Base-by-base conservation (phyloP, 1,140 invertebrate species). In the Chrysoperla carnea region DNA sequence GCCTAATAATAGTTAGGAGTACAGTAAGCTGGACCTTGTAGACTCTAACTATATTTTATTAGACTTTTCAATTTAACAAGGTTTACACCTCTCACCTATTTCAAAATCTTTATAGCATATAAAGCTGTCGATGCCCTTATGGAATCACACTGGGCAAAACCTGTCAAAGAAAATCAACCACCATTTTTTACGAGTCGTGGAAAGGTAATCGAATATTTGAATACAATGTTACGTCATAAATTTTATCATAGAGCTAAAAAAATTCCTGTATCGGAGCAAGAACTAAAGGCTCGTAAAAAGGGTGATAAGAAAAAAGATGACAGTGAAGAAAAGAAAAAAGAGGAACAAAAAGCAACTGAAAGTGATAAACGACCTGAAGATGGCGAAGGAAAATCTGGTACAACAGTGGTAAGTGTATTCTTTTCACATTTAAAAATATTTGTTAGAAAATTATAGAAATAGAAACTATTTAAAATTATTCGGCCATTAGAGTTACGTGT, bases 171-270 rank as follows among this genome's bases (percentile, higher is more conserved):
- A 47, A 76, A 80, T 37, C 73, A 76, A 47, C 74, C 76, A 44
- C 73, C 83, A 0, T 58, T 87, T 23, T 98, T 98, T 60, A 76
- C 78, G 29, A 81, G 76, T 8, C 69, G 92, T 37, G 72, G 80
- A 53, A 78, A 85, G 45, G 81, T 81, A 41, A 76, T 83, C 6
- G 72, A 83, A 41, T 94, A 80, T 59, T 64, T 93, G 40, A 78
- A 94, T 48, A 60, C 72, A 54, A 84, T 95, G 79, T 61, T 97
- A 48, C 72, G 77, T 51, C 90, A 93, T 63, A 94, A 93, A 61
- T 78, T 97, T 58, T 96, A 92, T 63, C 92, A 96, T 65, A 76
- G 92, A 49, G 92, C 90, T 40, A 83, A 84, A 56, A 93, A 92
- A 64, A 84, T 82, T 44, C 76, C 81, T 14, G 78, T 84, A 39